Percentiles rank a stretch among this genome's conserved stretches.
Conservation (phyloP, 2,888 invertebrate species). For the Coenonympha arcania region DNA sequence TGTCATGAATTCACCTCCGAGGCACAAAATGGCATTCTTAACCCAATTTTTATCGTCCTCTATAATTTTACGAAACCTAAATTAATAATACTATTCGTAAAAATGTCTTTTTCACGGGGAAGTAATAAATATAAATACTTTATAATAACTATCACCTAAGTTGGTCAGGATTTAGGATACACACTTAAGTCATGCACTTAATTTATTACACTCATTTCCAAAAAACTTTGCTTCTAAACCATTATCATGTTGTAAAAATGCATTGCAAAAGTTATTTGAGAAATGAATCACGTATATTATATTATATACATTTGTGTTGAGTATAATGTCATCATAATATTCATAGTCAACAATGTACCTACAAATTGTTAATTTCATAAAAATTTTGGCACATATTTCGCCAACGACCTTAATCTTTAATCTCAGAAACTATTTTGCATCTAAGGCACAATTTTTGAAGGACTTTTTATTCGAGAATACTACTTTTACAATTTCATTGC, state of each 20-base stretch:
- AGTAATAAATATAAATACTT: slow-evolving; percentile 68
- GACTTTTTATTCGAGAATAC: slow-evolving; percentile 33
- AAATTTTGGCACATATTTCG: slow-evolving; percentile 56
- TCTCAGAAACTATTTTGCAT: slow-evolving; percentile 45
- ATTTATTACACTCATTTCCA: slow-evolving; percentile 22
- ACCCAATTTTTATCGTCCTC: slow-evolving; percentile 67
- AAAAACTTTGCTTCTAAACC: slow-evolving; percentile 24
- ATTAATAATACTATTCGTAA: slow-evolving; percentile 75
- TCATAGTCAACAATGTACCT: slow-evolving; percentile 16
- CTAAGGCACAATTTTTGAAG: slow-evolving; percentile 62
- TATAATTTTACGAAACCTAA: slow-evolving; percentile 63
- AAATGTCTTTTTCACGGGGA: slow-evolving; percentile 71
- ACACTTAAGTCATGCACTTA: slow-evolving; percentile 47
- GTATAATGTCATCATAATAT: slow-evolving; percentile 16
- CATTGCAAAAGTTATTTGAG: slow-evolving; percentile 26
- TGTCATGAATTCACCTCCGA: slow-evolving; percentile 55
- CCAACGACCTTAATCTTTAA: slow-evolving; percentile 36
- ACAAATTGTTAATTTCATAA: slow-evolving; percentile 16
- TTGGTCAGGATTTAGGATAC: slow-evolving; percentile 71
- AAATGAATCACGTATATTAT: slow-evolving; percentile 26
- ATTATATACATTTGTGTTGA: slow-evolving; percentile 18
- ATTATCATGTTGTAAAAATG: slow-evolving; percentile 25
- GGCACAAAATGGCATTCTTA: slow-evolving; percentile 70
- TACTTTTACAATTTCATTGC: slow-evolving; percentile 15
- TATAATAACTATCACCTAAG: slow-evolving; percentile 62